Evolutionary conservation across 2,888 invertebrate genomes (phyloP).

Genomic region (Hetaerina titia): DNA sequence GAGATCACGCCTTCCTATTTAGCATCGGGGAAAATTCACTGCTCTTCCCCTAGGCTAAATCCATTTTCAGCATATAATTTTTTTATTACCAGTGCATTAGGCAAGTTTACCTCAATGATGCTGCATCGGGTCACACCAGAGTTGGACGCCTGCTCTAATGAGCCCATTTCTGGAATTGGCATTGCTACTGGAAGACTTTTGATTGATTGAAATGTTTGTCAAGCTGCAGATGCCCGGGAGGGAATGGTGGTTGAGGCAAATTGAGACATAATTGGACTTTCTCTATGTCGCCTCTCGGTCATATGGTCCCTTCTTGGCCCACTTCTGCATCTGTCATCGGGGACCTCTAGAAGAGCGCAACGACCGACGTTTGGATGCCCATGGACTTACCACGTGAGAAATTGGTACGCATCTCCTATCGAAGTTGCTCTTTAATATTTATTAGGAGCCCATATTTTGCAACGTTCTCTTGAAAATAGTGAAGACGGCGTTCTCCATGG

Average conservation of each 20-base stretch:
- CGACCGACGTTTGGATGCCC: too few species aligned
- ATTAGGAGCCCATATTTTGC: too few species aligned
- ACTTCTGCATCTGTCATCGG: neutral
- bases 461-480: too few species aligned
- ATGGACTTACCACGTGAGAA: too few species aligned
- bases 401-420: too few species aligned
- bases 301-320: conserved; percentile 45
- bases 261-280: neutral
- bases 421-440: too few species aligned
- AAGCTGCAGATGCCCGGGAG: neutral
- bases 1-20: too few species aligned
- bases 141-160: neutral
- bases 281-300: neutral
- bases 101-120: conserved; percentile 9
- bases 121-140: neutral
- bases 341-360: too few species aligned
- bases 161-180: neutral
- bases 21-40: neutral
- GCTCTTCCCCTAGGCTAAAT: too few species aligned
- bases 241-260: neutral
- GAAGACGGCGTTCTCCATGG: too few species aligned
- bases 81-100: conserved; percentile 14
- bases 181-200: neutral
- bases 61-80: too few species aligned
- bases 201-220: neutral